Evolutionary conservation across 1,140 invertebrate species (phyloP), one percentile per base, ranked within the genome.

Genomic region (Arion vulgaris): DNA sequence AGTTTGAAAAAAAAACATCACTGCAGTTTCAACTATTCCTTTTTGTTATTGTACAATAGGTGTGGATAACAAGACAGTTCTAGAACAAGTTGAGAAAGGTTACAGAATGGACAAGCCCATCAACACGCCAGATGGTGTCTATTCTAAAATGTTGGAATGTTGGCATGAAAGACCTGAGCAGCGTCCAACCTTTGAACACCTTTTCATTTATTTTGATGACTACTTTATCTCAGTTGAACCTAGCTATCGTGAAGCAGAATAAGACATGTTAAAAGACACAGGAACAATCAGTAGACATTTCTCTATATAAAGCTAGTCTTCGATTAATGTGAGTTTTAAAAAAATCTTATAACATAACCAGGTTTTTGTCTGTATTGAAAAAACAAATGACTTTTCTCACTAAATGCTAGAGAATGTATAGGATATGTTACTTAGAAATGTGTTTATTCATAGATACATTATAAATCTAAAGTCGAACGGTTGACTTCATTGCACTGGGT

Each of bases 131-230:
- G 97, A 99, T 88, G 95, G 95, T 86, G 97, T 99, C 83, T 99
- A 93, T 83, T 80, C 91, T 34, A 91, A 93, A 15, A 93, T 93
- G 92, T 80, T 91, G 69, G 83, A 89, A 28, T 94, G 93, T 86
- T 94, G 93, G 93, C 85, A 90, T 53, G 86, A 95, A 11, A 95
- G 95, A 82, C 96, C 98, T 1, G 97, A 98, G 87, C 97, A 97
- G 89, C 93, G 98, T 90, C 98, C 98, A n/a, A 99, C 98, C 1
- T 99, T 99, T 92, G 98, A 99, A 93, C 98, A 97, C 93, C 94
- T 99, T 26, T 97, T 97, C 90, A 96, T 97, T 89, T 99, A 98
- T 91, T 98, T 99, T 92, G 98, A 99, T 92, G 97, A 98, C 87
- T 99, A 98, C 93, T 98, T 96, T 91, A 96, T 98, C 72, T 97